A percentile compares a stretch with the other conserved stretches of the same genome.
These are phyloP conservation scores for Trachythela sp. DNA, from an alignment of 64 coral and sea anemone genomes.

Conservation along the genomic window DNA sequence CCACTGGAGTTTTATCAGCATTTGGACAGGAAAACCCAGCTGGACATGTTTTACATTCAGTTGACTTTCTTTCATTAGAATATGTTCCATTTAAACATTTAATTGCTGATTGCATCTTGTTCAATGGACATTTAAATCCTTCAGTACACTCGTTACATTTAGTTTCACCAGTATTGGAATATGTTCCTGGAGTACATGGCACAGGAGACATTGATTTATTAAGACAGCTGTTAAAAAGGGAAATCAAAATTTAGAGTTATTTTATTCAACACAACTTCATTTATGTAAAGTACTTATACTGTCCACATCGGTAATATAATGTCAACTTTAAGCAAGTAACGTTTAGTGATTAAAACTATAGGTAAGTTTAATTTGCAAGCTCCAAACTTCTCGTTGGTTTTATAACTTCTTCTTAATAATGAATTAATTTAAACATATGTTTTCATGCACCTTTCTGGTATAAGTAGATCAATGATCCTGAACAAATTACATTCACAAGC, in stretches of 20 bases:
- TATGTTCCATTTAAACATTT: not conserved
- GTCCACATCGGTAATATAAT: too few species aligned
- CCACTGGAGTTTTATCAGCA: not conserved
- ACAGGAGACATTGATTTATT: not conserved
- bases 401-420: too few species aligned
- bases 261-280: too few species aligned
- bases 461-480: too few species aligned
- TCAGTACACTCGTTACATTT: not conserved
- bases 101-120: not conserved
- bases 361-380: too few species aligned
- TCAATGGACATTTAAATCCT: not conserved
- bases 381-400: too few species aligned
- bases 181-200: not conserved
- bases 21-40: not conserved
- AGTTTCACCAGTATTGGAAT: not conserved
- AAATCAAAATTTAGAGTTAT: not conserved
- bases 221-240: not conserved
- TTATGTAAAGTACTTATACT: too few species aligned
- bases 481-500: too few species aligned
- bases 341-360: too few species aligned
- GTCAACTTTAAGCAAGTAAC: too few species aligned
- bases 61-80: slow-evolving; percentile 2
- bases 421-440: too few species aligned
- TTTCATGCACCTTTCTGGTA: too few species aligned
- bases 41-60: slow-evolving; percentile 3